These are phyloP conservation scores for Drosophila biarmipes DNA, from an alignment of 1,140 invertebrate genomes.

Conservation along the genomic window DNA sequence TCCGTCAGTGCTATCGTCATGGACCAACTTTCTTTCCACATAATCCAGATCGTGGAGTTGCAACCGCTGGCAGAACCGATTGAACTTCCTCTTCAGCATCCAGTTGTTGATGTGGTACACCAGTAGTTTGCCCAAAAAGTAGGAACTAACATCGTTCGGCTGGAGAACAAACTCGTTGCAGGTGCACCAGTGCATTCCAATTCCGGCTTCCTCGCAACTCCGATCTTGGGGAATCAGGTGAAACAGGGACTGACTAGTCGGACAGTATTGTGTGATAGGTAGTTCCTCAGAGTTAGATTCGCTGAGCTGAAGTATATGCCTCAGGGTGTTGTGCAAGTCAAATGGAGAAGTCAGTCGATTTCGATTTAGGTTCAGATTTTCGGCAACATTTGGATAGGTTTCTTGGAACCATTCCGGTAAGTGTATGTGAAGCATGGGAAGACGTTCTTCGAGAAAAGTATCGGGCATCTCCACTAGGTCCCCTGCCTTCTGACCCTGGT, in stretches of 20 bases:
- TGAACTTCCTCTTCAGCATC: neutral
- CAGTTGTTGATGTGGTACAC: neutral
- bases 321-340: too few species aligned
- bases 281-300: too few species aligned
- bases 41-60: neutral
- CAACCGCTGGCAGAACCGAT: neutral
- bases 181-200: too few species aligned
- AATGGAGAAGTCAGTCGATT: neutral
- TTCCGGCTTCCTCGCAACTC: too few species aligned
- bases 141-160: neutral
- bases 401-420: too few species aligned
- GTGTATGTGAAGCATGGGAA: too few species aligned
- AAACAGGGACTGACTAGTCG: too few species aligned
- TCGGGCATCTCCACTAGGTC: neutral
- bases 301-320: too few species aligned
- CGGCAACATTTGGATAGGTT: neutral
- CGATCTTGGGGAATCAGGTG: too few species aligned
- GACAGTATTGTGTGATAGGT: too few species aligned
- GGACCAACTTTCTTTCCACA: neutral
- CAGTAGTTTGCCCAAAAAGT: neutral
- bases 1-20: neutral
- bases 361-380: neutral
- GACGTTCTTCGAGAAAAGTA: too few species aligned
- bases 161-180: neutral
- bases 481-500: neutral